Evolutionary conservation across 2,113 vertebrate species (phyloP).

Genomic region (Tetrao urogallus): DNA sequence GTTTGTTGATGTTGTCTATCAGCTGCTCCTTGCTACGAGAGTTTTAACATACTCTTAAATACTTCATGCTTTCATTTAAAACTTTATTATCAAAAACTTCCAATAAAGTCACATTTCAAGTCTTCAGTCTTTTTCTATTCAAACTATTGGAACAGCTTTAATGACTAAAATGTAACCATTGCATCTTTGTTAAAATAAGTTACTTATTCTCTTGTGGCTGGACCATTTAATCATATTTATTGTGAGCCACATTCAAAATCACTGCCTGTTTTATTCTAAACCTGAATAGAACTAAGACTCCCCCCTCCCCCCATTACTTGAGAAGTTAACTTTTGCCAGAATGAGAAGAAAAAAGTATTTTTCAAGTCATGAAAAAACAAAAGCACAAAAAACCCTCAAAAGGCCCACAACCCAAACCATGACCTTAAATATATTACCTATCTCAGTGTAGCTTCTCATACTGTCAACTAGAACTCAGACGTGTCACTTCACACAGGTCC

Average conservation of each 20-base stretch:
- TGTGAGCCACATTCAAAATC: neutral
- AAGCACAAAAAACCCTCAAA: neutral
- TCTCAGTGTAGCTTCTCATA: neutral
- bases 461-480: neutral
- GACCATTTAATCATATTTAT: neutral
- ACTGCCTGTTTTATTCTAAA: neutral
- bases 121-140: neutral
- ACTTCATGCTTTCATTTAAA: neutral
- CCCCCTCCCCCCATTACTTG: neutral
- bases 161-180: neutral
- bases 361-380: neutral
- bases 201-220: neutral
- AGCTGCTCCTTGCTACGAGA: constrained; percentile 81
- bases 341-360: neutral
- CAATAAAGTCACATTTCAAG: constrained; percentile 22
- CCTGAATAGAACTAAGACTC: neutral
- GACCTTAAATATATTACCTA: neutral
- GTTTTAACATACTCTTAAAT: constrained; percentile 80
- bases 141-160: neutral
- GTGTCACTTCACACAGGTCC: neutral
- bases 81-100: constrained; percentile 56
- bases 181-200: neutral
- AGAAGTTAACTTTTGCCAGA: neutral
- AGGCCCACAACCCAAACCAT: neutral
- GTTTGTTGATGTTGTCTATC: constrained; percentile 78